Percentiles rank a stretch among this genome's conserved stretches.
phyloP scores from a whole-genome alignment of 2,888 invertebrate species.

The Acheta domesticus region DNA sequence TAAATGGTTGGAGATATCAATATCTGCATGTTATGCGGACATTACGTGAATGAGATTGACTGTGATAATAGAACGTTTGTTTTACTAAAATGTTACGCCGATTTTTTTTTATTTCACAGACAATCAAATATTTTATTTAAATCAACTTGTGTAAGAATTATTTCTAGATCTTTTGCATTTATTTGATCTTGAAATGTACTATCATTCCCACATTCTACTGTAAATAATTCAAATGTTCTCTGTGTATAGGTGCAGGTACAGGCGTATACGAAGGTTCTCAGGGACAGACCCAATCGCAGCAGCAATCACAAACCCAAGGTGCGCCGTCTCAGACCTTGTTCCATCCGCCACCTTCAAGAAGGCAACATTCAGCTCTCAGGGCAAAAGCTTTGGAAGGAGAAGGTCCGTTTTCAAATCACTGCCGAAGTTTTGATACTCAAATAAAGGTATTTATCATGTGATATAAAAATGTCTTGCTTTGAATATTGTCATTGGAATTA shows the following conservation, averaged over 20 bases:
- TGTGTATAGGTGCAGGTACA: conserved; percentile 12
- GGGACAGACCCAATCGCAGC: conserved; percentile 20
- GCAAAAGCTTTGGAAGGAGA: conserved; percentile 52
- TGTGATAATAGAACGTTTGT: no score
- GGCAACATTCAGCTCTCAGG: conserved; percentile 42
- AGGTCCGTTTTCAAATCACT: conserved; percentile 61
- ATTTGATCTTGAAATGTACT: no score
- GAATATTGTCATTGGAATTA: no score
- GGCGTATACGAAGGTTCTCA: conserved; percentile 28
- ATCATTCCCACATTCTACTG: not conserved
- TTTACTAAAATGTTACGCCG: no score
- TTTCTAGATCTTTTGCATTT: no score
- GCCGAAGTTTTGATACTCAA: conserved; percentile 48
- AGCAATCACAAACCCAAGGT: conserved; percentile 18
- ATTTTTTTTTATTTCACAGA: no score
- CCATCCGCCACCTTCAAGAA: conserved; percentile 40
- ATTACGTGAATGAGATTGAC: no score
- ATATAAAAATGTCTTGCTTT: no score
- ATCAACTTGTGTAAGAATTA: no score
- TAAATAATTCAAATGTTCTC: not conserved
- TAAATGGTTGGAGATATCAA: no score
- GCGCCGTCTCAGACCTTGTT: conserved; percentile 26
- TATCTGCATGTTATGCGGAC: no score
- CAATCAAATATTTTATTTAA: no score
- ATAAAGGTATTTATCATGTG: conserved; percentile 40